These are phyloP conservation scores for Sphaeramia orbicularis DNA, from an alignment of 2,797 vertebrate species.

Conservation along the genomic window DNA sequence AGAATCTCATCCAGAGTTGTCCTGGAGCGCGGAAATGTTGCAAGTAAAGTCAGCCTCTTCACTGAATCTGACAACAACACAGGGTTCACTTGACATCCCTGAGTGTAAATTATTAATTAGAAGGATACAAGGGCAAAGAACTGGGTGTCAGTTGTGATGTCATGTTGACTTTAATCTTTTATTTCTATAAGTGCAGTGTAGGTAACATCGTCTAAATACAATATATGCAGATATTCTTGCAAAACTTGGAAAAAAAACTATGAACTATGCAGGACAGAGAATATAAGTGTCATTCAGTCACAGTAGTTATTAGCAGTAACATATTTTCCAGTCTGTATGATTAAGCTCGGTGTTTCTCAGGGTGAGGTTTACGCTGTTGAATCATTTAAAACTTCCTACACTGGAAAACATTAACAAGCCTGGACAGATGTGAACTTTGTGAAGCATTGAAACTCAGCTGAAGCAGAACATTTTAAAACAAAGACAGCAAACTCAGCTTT, in stretches of 20 bases:
- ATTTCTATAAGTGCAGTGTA: too few species aligned
- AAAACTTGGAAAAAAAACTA: not conserved
- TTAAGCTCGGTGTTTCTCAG: not conserved
- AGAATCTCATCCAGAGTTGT: slow-evolving; percentile 93
- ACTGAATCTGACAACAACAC: not conserved
- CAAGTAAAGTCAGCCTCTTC: slow-evolving; percentile 79
- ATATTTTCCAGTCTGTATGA: not conserved
- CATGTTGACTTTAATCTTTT: too few species aligned
- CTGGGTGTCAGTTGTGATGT: too few species aligned
- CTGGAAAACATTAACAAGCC: not conserved
- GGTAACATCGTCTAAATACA: too few species aligned
- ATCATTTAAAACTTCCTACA: not conserved
- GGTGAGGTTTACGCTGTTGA: not conserved
- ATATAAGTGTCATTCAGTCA: not conserved
- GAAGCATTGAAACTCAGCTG: slow-evolving; percentile 2
- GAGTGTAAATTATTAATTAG: not conserved
- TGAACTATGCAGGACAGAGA: not conserved
- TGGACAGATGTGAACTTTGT: not conserved
- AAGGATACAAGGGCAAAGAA: not conserved
- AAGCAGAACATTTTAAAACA: slow-evolving; percentile 4
- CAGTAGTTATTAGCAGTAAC: not conserved
- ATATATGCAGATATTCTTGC: too few species aligned
- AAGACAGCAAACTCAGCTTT: not conserved
- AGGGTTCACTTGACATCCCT: not conserved
- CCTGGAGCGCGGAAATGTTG: slow-evolving; percentile 91